These are phyloP conservation scores for Opisthocomus hoazin DNA, from an alignment of 2,113 vertebrate species.

Conservation along the genomic window DNA sequence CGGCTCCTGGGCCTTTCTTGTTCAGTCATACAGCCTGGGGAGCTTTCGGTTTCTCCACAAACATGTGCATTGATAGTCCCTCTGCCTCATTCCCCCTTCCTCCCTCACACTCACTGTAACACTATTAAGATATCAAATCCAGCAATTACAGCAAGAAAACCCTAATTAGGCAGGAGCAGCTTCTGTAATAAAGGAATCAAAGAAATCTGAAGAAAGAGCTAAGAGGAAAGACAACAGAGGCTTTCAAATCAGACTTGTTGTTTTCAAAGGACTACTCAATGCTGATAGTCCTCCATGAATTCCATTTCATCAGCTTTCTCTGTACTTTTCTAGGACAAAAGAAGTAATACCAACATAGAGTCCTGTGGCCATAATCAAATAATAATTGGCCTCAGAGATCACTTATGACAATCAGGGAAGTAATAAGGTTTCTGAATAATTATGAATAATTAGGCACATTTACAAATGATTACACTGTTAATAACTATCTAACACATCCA, in stretches of 20 bases:
- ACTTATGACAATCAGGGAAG: slow-evolving; percentile 75
- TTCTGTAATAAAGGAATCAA: slow-evolving; percentile 54
- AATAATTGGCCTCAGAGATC: slow-evolving; percentile 75
- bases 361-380: slow-evolving; percentile 71
- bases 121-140: slow-evolving; percentile 75
- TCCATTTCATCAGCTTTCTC: slow-evolving; percentile 10
- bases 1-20: neutral
- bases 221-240: slow-evolving; percentile 9
- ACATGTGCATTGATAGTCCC: slow-evolving; percentile 26
- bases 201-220: slow-evolving; percentile 55
- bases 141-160: slow-evolving; percentile 67
- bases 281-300: neutral
- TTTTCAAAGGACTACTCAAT: slow-evolving; percentile 52
- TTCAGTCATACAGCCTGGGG: neutral
- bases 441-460: slow-evolving; percentile 82
- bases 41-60: neutral
- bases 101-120: slow-evolving; percentile 5
- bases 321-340: slow-evolving; percentile 50
- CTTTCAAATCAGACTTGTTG: slow-evolving; percentile 43
- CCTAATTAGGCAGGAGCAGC: slow-evolving; percentile 70
- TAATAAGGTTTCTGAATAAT: slow-evolving; percentile 81
- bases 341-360: slow-evolving; percentile 34
- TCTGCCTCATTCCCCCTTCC: slow-evolving; percentile 41
- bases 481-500: slow-evolving; percentile 76
- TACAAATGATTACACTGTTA: slow-evolving; percentile 83